Evolutionary conservation across 2,888 invertebrate species (phyloP).

Genomic region (Cylindroiulus punctatus): DNA sequence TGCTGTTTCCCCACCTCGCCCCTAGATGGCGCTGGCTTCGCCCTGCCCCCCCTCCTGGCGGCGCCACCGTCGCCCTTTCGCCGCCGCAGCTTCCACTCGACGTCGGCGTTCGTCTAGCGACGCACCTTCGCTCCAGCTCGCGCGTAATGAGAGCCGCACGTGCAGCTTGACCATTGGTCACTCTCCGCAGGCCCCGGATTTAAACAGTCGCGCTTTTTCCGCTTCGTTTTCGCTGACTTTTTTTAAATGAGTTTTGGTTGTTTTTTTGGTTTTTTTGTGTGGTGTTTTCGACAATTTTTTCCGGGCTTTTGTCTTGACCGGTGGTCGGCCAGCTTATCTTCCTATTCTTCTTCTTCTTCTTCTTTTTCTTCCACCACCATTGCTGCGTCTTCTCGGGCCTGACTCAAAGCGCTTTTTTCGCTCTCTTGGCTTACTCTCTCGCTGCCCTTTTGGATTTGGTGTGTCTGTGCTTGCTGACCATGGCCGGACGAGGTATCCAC

Average conservation of each 20-base stretch:
- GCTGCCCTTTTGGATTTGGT: not conserved
- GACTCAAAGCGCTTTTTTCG: conserved; percentile 11
- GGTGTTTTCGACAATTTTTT: not conserved
- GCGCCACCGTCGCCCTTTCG: not conserved
- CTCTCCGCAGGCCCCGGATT: not conserved
- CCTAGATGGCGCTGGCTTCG: not conserved
- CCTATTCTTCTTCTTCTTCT: not conserved
- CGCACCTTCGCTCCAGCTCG: not conserved
- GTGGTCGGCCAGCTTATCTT: not conserved
- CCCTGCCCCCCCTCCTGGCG: not conserved
- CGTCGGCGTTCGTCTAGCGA: not conserved
- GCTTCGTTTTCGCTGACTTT: not conserved
- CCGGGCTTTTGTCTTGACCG: not conserved
- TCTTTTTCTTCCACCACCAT: not conserved
- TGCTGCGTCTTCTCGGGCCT: not conserved
- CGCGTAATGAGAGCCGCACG: not conserved
- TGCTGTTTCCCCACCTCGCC: not conserved
- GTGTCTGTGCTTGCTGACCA: conserved; percentile 32
- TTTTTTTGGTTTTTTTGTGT: conserved; percentile 3
- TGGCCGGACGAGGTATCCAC: conserved; percentile 56
- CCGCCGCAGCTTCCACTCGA: not conserved
- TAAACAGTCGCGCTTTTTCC: conserved; percentile 19
- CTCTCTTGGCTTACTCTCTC: conserved; percentile 11
- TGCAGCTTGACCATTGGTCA: conserved; percentile 11
- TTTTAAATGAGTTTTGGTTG: not conserved